A percentile compares a stretch with the other conserved stretches of the same genome.
phyloP scores from a whole-genome alignment of 2,888 invertebrate genomes.

The Apomyelois bistriatella region DNA sequence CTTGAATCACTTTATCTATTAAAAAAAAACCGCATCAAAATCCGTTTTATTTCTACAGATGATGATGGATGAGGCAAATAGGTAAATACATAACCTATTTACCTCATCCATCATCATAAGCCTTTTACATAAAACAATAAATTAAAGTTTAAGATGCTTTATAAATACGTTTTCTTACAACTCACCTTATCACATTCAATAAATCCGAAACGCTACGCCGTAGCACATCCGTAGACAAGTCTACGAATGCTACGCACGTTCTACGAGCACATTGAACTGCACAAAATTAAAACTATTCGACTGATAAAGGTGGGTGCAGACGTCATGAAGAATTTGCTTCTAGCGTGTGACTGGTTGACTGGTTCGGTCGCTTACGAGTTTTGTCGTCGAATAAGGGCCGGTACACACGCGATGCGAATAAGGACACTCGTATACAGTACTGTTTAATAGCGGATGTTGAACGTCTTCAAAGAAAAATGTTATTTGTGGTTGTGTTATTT shows the following conservation, averaged over 20 bases:
- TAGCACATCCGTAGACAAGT: constrained; percentile 9
- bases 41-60: no score
- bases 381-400: constrained; percentile 51
- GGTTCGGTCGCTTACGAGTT: constrained; percentile 39
- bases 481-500: not conserved
- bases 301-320: constrained; percentile 12
- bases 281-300: not conserved
- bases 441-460: constrained; percentile 6
- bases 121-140: no score
- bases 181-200: constrained; percentile 8
- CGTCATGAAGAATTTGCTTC: constrained; percentile 41
- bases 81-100: no score
- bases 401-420: constrained; percentile 44
- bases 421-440: constrained; percentile 1
- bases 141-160: no score
- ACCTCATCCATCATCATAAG: no score
- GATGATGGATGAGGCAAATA: no score
- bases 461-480: not conserved
- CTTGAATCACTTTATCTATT: no score
- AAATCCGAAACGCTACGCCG: constrained; percentile 11
- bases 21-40: no score
- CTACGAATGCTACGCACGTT: constrained; percentile 13
- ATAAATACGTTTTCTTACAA: not conserved
- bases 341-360: constrained; percentile 50
- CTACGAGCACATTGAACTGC: not conserved